A percentile compares a stretch with the other conserved stretches of the same genome.
Evolutionary conservation across 2,113 vertebrate species (phyloP).

Genomic region (Melanerpes aurifrons): DNA sequence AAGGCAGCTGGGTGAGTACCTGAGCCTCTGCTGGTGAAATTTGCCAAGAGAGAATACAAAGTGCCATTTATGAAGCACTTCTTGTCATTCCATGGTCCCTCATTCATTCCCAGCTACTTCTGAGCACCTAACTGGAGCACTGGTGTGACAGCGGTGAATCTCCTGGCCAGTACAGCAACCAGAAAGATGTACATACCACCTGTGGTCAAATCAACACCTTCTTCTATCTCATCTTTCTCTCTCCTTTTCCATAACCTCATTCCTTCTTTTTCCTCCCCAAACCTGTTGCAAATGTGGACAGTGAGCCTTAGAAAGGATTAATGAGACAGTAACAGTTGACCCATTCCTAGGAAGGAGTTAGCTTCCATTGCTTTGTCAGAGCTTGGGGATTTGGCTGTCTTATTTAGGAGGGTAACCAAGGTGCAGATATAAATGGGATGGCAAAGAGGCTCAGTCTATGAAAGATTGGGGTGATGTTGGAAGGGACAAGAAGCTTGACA

Average conservation of each 20-base stretch:
- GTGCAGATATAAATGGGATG: not conserved
- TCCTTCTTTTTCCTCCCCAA: not conserved
- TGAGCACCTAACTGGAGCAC: not conserved
- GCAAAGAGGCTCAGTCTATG: not conserved
- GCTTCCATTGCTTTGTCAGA: not conserved
- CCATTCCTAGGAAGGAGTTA: not conserved
- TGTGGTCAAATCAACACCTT: not conserved
- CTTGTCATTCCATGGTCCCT: conserved; percentile 27
- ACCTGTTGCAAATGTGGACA: not conserved
- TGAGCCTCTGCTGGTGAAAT: conserved; percentile 51
- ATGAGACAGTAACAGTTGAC: not conserved
- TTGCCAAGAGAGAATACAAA: conserved; percentile 19
- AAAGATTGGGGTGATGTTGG: not conserved
- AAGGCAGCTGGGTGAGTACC: conserved; percentile 67
- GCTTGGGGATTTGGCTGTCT: not conserved
- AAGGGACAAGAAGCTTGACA: not conserved
- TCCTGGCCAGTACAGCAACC: not conserved
- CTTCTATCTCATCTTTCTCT: not conserved
- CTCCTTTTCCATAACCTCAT: conserved; percentile 12
- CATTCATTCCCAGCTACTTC: conserved; percentile 24
- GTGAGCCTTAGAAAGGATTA: not conserved
- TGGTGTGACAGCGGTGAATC: not conserved
- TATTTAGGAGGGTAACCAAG: not conserved
- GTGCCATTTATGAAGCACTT: conserved; percentile 26
- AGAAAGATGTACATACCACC: not conserved